phyloP scores from a whole-genome alignment of 2,797 vertebrate species.

The Rhinoraja longicauda region DNA sequence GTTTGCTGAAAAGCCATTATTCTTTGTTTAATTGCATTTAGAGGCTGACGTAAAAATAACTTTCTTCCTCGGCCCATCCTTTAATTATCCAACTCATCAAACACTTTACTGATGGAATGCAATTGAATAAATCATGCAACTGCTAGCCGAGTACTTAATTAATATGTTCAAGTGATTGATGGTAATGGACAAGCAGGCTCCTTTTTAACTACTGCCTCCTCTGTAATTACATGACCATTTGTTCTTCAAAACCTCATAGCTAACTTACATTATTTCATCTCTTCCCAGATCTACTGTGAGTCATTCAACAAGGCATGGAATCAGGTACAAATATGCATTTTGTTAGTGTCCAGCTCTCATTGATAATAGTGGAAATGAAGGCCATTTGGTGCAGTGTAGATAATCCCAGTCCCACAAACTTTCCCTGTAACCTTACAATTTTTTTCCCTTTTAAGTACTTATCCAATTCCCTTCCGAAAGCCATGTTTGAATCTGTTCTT shows the following conservation, averaged over 20 bases:
- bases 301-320: not conserved
- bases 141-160: constrained; percentile 54
- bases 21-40: constrained; percentile 44
- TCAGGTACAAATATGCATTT: not conserved
- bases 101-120: constrained; percentile 55
- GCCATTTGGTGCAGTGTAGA: too few species aligned
- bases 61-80: constrained; percentile 48
- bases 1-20: too few species aligned
- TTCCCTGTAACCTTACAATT: too few species aligned
- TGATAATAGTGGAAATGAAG: too few species aligned
- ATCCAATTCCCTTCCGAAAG: too few species aligned
- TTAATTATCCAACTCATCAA: constrained; percentile 66
- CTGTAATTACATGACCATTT: not conserved
- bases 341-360: not conserved
- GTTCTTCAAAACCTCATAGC: not conserved
- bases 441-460: too few species aligned
- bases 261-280: not conserved
- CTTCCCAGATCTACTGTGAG: not conserved
- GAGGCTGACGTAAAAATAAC: constrained; percentile 53
- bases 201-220: not conserved
- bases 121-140: constrained; percentile 56
- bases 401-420: too few species aligned
- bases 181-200: constrained; percentile 21
- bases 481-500: too few species aligned
- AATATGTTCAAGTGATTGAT: constrained; percentile 58